phyloP scores from a whole-genome alignment of 37 sponge, comb jelly and placozoan species.

The Spongia lamella region DNA sequence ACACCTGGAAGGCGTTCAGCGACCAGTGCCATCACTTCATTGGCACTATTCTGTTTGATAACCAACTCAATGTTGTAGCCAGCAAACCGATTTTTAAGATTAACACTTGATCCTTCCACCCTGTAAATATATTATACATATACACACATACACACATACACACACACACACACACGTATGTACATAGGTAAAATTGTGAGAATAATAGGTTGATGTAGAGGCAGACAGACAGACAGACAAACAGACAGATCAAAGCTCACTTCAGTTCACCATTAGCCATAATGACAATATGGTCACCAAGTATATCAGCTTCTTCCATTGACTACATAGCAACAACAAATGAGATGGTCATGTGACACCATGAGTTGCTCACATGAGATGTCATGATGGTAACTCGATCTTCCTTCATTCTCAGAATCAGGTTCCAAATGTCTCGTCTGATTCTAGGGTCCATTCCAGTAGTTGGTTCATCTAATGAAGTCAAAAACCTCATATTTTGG shows the following conservation, averaged over 20 bases:
- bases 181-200: no score
- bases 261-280: constrained; percentile 72
- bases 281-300: constrained; percentile 80
- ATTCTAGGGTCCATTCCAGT: constrained; percentile 85
- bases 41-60: constrained; percentile 20
- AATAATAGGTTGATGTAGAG: no score
- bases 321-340: constrained; percentile 27
- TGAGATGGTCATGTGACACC: not conserved
- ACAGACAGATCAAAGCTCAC: constrained; percentile 9
- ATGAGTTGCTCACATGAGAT: constrained; percentile 42
- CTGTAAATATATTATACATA: no score
- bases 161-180: no score
- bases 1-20: constrained; percentile 50
- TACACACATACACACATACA: no score
- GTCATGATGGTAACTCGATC: constrained; percentile 78
- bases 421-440: constrained; percentile 82
- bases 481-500: no score
- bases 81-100: constrained; percentile 81
- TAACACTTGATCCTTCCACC: constrained; percentile 71
- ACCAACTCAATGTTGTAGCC: constrained; percentile 79
- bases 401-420: constrained; percentile 69
- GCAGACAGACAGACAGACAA: no score
- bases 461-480: constrained; percentile 54
- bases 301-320: constrained; percentile 88
- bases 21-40: constrained; percentile 41